Conservation (phyloP, 2,888 invertebrate species). For the Amiota minor region DNA sequence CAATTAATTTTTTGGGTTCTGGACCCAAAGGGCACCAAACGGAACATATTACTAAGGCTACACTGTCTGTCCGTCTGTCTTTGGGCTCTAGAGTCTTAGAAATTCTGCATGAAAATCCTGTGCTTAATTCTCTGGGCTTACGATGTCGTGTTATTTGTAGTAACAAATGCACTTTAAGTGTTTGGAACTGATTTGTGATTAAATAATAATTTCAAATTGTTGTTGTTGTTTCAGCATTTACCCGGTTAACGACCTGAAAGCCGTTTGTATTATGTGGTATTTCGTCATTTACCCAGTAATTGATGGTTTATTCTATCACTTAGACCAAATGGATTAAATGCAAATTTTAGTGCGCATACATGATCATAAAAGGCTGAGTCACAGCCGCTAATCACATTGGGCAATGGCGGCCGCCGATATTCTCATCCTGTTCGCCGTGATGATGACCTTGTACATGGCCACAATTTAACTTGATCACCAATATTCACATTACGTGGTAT, state of each 20-base stretch:
- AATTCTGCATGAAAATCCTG: no score
- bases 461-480: conserved; percentile 86
- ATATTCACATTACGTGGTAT: conserved; percentile 89
- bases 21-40: no score
- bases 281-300: conserved; percentile 97
- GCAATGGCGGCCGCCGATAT: conserved; percentile 90
- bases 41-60: no score
- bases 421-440: conserved; percentile 94
- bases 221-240: no score
- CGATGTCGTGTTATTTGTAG: no score
- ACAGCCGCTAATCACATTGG: conserved; percentile 94
- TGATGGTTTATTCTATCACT: conserved; percentile 98
- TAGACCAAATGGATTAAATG: conserved; percentile 99
- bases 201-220: no score
- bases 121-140: no score
- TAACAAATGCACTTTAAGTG: no score
- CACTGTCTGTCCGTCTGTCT: no score
- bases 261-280: conserved; percentile 99
- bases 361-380: conserved; percentile 99
- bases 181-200: no score
- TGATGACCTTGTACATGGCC: conserved; percentile 98
- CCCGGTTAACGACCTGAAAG: conserved; percentile 96
- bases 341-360: conserved; percentile 92
- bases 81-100: no score
- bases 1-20: no score